These are phyloP conservation scores for Drosophila yakuba DNA, from an alignment of 1,140 invertebrate genomes.

Conservation along the genomic window DNA sequence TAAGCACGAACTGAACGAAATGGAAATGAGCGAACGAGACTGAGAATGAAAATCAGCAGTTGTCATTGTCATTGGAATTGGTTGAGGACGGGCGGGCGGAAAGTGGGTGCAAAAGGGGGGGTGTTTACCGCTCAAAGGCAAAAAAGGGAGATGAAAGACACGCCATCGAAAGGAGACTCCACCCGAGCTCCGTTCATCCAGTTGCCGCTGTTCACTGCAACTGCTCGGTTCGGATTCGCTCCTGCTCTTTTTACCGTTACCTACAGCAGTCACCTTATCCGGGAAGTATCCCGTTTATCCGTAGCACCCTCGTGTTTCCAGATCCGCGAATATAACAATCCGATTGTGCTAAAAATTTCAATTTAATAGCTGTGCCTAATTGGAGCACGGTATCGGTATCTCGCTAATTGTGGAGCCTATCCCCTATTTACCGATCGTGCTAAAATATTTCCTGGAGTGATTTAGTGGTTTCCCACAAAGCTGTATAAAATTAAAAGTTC, in stretches of 20 bases:
- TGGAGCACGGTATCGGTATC: slow-evolving; percentile 8
- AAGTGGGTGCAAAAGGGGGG: background rate
- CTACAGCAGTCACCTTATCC: too few species aligned
- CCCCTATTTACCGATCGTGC: background rate
- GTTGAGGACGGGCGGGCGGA: slow-evolving; percentile 5
- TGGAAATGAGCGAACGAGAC: slow-evolving; percentile 58
- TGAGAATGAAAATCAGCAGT: slow-evolving; percentile 76
- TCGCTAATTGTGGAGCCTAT: background rate
- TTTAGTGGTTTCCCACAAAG: background rate
- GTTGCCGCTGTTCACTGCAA: slow-evolving; percentile 54
- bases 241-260: slow-evolving; percentile 29
- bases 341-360: background rate
- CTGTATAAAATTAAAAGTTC: background rate
- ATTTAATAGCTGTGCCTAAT: background rate
- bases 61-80: slow-evolving; percentile 67
- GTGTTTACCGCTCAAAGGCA: slow-evolving; percentile 4
- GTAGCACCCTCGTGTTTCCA: background rate
- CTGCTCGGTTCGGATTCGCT: slow-evolving; percentile 45
- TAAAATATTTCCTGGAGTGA: background rate
- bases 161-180: slow-evolving; percentile 34
- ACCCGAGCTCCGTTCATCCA: slow-evolving; percentile 30
- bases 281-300: slow-evolving; percentile 5
- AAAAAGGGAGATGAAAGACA: slow-evolving; percentile 50
- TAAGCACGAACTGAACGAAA: slow-evolving; percentile 77
- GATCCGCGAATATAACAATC: background rate